Evolutionary conservation across 2,113 vertebrate species (phyloP).

Genomic region (Thymallus thymallus): DNA sequence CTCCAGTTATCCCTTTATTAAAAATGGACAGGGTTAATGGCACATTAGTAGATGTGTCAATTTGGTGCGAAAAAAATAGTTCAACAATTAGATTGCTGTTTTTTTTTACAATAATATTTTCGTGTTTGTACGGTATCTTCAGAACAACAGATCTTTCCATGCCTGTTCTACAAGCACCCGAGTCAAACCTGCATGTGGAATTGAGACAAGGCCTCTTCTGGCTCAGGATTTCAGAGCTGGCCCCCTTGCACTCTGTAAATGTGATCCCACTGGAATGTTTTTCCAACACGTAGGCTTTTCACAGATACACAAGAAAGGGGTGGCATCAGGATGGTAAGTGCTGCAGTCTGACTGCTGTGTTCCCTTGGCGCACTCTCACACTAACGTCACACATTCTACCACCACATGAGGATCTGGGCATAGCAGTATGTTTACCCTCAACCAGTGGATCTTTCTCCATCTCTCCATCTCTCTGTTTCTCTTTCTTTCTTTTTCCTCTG

Average conservation of each 20-base stretch:
- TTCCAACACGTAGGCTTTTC: constrained; percentile 72
- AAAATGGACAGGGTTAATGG: background rate
- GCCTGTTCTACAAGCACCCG: constrained; percentile 47
- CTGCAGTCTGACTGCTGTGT: constrained; percentile 66
- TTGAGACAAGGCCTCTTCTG: constrained; percentile 43
- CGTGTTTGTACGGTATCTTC: background rate
- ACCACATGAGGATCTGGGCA: constrained; percentile 59
- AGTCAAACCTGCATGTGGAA: constrained; percentile 64
- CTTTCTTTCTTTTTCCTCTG: constrained; percentile 22
- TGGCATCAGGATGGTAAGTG: constrained; percentile 74
- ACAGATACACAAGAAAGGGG: constrained; percentile 64
- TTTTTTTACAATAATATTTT: too few relatives aligned
- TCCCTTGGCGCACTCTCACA: constrained; percentile 68
- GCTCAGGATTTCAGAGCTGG: constrained; percentile 47
- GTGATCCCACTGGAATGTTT: constrained; percentile 73
- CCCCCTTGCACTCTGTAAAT: constrained; percentile 56
- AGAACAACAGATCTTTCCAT: constrained; percentile 9
- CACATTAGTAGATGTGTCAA: background rate
- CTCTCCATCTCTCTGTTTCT: constrained; percentile 76
- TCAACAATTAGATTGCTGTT: too few relatives aligned
- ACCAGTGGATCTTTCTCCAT: background rate
- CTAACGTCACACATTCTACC: constrained; percentile 70
- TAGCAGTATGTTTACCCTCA: constrained; percentile 51
- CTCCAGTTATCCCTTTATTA: background rate
- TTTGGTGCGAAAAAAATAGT: too few relatives aligned